These are phyloP conservation scores for Acleris sparsana DNA, from an alignment of 2,888 invertebrate genomes.

Conservation along the genomic window DNA sequence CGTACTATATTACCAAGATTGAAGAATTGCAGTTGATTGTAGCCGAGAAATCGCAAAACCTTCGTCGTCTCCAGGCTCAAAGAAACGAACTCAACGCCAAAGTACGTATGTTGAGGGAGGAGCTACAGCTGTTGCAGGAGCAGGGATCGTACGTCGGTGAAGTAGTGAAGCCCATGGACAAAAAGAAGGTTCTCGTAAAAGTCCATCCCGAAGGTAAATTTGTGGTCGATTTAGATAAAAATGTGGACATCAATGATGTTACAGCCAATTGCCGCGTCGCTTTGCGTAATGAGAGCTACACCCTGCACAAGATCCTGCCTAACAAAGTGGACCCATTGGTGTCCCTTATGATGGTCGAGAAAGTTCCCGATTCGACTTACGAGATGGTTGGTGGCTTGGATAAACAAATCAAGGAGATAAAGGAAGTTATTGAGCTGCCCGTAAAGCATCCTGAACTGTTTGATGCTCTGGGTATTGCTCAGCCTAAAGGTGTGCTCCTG, in stretches of 20 bases:
- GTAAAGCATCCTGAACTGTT: conserved; percentile 99
- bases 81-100: conserved; percentile 99
- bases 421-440: conserved; percentile 99
- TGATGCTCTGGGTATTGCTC: conserved; percentile 99
- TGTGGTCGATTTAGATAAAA: conserved; percentile 99
- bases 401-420: conserved; percentile 99
- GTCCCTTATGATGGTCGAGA: conserved; percentile 99
- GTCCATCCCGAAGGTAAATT: conserved; percentile 99
- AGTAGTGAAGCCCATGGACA: conserved; percentile 99
- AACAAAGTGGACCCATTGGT: conserved; percentile 99
- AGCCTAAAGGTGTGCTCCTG: conserved; percentile 98
- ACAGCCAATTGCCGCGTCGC: conserved; percentile 99
- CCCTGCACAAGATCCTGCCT: conserved; percentile 98
- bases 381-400: conserved; percentile 99
- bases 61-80: conserved; percentile 98
- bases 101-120: conserved; percentile 98
- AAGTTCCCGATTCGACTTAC: conserved; percentile 99
- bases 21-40: conserved; percentile 98
- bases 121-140: conserved; percentile 97
- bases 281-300: conserved; percentile 98
- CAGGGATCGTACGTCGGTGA: conserved; percentile 99
- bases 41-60: conserved; percentile 98
- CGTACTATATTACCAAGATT: conserved; percentile 98
- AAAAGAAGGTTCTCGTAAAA: conserved; percentile 99
- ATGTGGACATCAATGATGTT: conserved; percentile 98